Conservation (phyloP, 92 coral and sea anemone genomes). For the Diadumene lineata region DNA sequence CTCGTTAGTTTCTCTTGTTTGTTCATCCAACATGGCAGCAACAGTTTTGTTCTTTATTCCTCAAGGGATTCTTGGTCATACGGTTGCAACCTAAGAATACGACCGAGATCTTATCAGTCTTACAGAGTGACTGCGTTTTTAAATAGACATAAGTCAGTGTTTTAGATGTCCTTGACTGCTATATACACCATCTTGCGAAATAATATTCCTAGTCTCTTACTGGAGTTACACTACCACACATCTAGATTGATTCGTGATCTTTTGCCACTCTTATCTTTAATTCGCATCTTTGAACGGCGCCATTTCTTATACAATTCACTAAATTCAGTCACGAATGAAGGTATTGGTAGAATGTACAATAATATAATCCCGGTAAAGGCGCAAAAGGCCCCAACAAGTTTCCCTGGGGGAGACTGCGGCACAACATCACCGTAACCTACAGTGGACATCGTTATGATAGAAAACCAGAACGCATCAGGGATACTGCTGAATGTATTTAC, state of each 20-base stretch:
- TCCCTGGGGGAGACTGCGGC: conserved; percentile 73
- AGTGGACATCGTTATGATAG: conserved; percentile 90
- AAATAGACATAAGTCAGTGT: too few relatives aligned
- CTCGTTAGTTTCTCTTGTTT: too few relatives aligned
- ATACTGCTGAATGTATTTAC: conserved; percentile 63
- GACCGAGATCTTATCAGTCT: too few relatives aligned
- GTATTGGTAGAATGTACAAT: conserved; percentile 79
- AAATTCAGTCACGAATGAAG: conserved; percentile 82
- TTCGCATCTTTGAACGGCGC: conserved; percentile 3
- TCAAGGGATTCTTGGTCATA: too few relatives aligned
- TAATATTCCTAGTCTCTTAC: too few relatives aligned
- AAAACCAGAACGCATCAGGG: conserved; percentile 81
- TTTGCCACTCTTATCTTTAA: background rate
- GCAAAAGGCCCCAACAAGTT: conserved; percentile 69
- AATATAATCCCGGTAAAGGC: conserved; percentile 74
- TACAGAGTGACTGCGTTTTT: too few relatives aligned
- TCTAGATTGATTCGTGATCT: background rate
- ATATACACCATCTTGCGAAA: too few relatives aligned
- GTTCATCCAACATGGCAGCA: too few relatives aligned
- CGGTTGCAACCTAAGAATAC: too few relatives aligned
- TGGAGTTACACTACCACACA: background rate
- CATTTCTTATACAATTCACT: conserved; percentile 68
- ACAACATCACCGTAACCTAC: conserved; percentile 95
- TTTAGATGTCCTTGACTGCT: too few relatives aligned
- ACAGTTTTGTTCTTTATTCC: too few relatives aligned